Percentiles rank a stretch among this genome's conserved stretches.
Conservation (phyloP, 2,113 vertebrate species). For the Takifugu bimaculatus region DNA sequence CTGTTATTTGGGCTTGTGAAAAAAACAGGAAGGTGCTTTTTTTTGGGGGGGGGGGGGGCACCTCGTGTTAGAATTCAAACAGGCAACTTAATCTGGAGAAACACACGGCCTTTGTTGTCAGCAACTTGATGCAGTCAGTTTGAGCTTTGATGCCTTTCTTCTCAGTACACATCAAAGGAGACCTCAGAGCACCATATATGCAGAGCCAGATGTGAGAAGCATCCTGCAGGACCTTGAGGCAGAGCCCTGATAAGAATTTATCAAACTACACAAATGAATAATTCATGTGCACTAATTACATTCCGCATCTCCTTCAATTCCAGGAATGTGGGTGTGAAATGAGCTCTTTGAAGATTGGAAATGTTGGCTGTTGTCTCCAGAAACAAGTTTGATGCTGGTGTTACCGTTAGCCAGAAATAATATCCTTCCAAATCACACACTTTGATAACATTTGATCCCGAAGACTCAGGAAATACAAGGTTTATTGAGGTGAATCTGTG, state of each 20-base stretch:
- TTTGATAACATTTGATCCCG: slow-evolving; percentile 2
- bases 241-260: slow-evolving; percentile 57
- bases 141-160: slow-evolving; percentile 39
- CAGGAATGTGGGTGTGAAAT: slow-evolving; percentile 58
- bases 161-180: slow-evolving; percentile 35
- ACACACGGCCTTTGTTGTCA: slow-evolving; percentile 25
- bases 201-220: slow-evolving; percentile 24
- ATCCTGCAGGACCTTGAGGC: slow-evolving; percentile 51
- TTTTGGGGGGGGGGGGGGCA: not conserved
- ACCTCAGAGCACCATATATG: slow-evolving; percentile 39
- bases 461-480: too few species aligned
- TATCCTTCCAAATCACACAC: slow-evolving; percentile 3
- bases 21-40: slow-evolving; percentile 17
- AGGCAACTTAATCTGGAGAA: slow-evolving; percentile 40
- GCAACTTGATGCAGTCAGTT: slow-evolving; percentile 23
- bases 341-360: slow-evolving; percentile 57
- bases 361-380: slow-evolving; percentile 50
- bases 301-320: slow-evolving; percentile 55
- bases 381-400: slow-evolving; percentile 26
- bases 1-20: not conserved
- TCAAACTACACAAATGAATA: slow-evolving; percentile 60
- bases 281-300: slow-evolving; percentile 61
- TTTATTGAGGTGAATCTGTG: too few species aligned
- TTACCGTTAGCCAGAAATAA: too few species aligned
- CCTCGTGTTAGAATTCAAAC: slow-evolving; percentile 19